Base-by-base conservation (phyloP, 1,140 invertebrate species). In the Melanaphis sacchari region DNA sequence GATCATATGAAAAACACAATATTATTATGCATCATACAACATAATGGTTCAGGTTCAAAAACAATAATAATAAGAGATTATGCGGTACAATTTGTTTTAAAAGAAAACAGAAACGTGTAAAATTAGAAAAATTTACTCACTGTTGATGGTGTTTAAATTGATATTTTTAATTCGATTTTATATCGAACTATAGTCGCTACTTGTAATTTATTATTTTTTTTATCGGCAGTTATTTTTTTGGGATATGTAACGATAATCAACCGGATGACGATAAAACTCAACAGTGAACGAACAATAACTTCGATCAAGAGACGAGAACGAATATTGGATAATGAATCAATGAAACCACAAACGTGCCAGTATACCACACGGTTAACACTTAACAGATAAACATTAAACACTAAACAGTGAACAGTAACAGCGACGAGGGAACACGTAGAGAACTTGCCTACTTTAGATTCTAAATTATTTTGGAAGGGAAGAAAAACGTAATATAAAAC, bases 401-500 rank as follows among this genome's bases (percentile, higher is more conserved):
- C n/a, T n/a, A n/a, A n/a, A n/a, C n/a, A n/a, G n/a, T n/a, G n/a
- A n/a, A n/a, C n/a, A n/a, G n/a, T n/a, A n/a, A n/a, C 88, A 89
- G 36, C 26, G n/a, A 54, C 36, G 36, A 21, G 38, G 22, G 36
- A 89, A 52, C 88, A 54, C 88, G 88, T 89, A 89, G 31, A 76
- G 1, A 76, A 76, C 59, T 76, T n/a, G 31, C 59, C 59, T 31
- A 15, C 9, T 66, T 4, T 0, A 4, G 15, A 0, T 5, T 18
- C 31, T 6, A n/a, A 5, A n/a, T 6, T n/a, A 54, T 24, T 54
- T 22, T 54, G 52, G 54, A 41, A 82, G 76, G 76, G 26, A 38
- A 49, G 87, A 52, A 89, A 36, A 89, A 89, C 88, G 46, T 89
- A 89, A 54, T 31, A 89, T 26, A 89, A 89, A 76, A 89, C 52